A percentile compares a stretch with the other conserved stretches of the same genome.
Conservation (phyloP, 2,797 vertebrate genomes). For the Chromobotia macracanthus region DNA sequence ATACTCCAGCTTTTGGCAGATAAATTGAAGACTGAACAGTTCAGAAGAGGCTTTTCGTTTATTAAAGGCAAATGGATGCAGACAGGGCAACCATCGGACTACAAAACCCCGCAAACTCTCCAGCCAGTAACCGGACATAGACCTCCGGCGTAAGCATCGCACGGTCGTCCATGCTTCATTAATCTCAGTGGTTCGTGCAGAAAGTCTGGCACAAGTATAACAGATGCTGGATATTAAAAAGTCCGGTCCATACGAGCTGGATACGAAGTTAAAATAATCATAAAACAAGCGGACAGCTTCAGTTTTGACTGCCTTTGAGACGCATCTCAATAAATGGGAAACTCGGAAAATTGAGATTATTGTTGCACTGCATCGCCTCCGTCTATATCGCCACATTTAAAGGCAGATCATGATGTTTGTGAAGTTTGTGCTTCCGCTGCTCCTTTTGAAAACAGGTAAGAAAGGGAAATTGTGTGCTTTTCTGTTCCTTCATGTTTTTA, state of each 20-base stretch:
- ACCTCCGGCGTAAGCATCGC: conserved; percentile 6
- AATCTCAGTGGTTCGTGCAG: conserved; percentile 42
- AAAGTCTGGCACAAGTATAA: no score
- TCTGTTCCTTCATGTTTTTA: no score
- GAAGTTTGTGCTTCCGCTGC: conserved; percentile 33
- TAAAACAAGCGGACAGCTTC: background rate
- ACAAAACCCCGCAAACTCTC: no score
- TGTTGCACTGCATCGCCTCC: background rate
- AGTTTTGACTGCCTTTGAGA: background rate
- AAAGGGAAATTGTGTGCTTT: background rate
- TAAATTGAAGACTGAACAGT: background rate
- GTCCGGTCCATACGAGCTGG: background rate
- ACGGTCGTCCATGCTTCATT: conserved; percentile 37
- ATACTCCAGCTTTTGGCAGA: background rate
- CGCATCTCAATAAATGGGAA: conserved; percentile 45
- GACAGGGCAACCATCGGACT: no score
- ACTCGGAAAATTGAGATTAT: conserved; percentile 29
- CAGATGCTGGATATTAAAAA: background rate
- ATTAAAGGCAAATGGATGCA: background rate
- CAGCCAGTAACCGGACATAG: background rate
- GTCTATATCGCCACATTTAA: background rate
- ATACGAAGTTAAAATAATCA: background rate
- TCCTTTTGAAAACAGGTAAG: conserved; percentile 48
- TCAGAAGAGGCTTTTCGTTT: background rate
- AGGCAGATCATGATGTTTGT: conserved; percentile 40